Conservation (phyloP, 1,140 invertebrate genomes). For the Drosophila tropicalis region DNA sequence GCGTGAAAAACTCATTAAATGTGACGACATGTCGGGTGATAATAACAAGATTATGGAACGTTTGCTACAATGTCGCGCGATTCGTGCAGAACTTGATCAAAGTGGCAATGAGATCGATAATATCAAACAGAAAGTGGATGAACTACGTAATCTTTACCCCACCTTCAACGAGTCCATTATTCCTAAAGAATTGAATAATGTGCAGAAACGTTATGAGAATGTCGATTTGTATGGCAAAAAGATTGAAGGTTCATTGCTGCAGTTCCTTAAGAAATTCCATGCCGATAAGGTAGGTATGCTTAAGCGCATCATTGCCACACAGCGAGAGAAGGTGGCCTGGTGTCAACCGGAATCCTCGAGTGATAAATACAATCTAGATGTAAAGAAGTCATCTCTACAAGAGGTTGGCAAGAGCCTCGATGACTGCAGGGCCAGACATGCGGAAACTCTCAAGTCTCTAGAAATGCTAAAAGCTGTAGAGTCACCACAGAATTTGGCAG, state of each 20-base stretch:
- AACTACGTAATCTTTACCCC: slow-evolving; percentile 91
- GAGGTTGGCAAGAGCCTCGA: slow-evolving; percentile 90
- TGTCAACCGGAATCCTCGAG: slow-evolving; percentile 93
- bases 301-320: slow-evolving; percentile 90
- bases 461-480: slow-evolving; percentile 88
- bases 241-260: slow-evolving; percentile 90
- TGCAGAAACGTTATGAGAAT: slow-evolving; percentile 91
- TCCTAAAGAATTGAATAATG: slow-evolving; percentile 90
- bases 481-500: slow-evolving; percentile 86
- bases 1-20: slow-evolving; percentile 93
- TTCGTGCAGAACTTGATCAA: slow-evolving; percentile 88
- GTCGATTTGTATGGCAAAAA: slow-evolving; percentile 90
- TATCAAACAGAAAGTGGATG: slow-evolving; percentile 88
- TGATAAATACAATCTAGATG: slow-evolving; percentile 96
- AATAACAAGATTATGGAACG: slow-evolving; percentile 92
- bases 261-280: slow-evolving; percentile 94
- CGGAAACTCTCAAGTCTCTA: slow-evolving; percentile 88
- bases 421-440: slow-evolving; percentile 87
- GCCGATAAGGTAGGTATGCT: slow-evolving; percentile 92
- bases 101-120: slow-evolving; percentile 87
- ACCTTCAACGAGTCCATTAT: slow-evolving; percentile 90
- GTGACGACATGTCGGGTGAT: slow-evolving; percentile 95
- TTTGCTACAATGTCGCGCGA: slow-evolving; percentile 88
- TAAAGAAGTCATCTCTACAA: slow-evolving; percentile 92
- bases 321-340: slow-evolving; percentile 96